Percentiles rank a stretch among this genome's conserved stretches.
These are phyloP conservation scores for Phoxinus phoxinus DNA, from an alignment of 2,113 vertebrate genomes.

Conservation along the genomic window DNA sequence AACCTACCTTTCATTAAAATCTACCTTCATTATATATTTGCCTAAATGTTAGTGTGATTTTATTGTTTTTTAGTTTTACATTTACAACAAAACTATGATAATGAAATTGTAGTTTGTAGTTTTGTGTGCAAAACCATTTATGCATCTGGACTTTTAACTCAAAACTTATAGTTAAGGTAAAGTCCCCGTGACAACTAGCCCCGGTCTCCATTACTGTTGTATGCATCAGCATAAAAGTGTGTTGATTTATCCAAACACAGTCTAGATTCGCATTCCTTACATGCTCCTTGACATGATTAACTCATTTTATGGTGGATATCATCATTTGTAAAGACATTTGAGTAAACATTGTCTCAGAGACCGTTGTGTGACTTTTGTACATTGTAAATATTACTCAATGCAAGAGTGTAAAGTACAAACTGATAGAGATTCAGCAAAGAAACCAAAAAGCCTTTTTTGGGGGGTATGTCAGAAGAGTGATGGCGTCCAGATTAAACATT, in stretches of 20 bases:
- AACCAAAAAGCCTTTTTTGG: background rate
- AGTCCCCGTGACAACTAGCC: background rate
- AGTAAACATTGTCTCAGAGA: background rate
- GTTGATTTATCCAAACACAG: background rate
- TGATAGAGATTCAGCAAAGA: background rate
- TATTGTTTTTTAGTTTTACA: background rate
- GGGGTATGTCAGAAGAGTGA: background rate
- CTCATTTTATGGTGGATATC: background rate
- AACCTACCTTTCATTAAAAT: too few relatives aligned
- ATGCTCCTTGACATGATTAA: background rate
- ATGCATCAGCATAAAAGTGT: background rate
- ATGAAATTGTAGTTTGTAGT: background rate
- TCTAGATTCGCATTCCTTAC: background rate
- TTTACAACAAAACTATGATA: too few relatives aligned
- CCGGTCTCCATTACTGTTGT: background rate
- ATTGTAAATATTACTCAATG: constrained; percentile 63
- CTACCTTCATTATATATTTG: background rate
- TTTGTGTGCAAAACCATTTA: background rate
- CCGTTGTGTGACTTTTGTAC: constrained; percentile 51
- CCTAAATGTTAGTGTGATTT: background rate
- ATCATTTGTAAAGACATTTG: background rate
- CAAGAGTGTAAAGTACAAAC: constrained; percentile 42
- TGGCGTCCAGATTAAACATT: background rate
- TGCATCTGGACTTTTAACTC: background rate
- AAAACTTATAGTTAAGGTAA: background rate